Evolutionary conservation across 1,140 invertebrate genomes (phyloP).

Genomic region (Forficula auricularia): DNA sequence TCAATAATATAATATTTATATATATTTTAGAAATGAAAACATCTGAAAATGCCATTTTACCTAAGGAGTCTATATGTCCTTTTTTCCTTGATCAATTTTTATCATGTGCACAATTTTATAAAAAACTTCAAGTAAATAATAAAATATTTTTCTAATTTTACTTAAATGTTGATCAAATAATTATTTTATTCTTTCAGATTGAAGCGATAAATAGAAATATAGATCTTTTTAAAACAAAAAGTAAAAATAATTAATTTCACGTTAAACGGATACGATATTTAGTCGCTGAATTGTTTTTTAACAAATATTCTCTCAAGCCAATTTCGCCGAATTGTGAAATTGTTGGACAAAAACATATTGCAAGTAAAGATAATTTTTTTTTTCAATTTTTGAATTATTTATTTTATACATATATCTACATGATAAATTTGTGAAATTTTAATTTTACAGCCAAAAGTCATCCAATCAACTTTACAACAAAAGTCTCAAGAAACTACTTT

Average conservation of each 20-base stretch:
- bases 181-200: conserved; percentile 28
- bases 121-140: conserved; percentile 36
- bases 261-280: conserved; percentile 28
- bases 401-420: too few species aligned
- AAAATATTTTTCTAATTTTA: conserved; percentile 1
- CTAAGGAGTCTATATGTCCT: conserved; percentile 37
- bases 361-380: conserved; percentile 15
- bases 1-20: background rate
- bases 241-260: conserved; percentile 28
- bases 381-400: too few species aligned
- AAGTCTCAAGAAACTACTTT: conserved; percentile 19
- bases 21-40: conserved; percentile 16
- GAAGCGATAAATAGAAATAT: conserved; percentile 3
- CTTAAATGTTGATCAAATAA: background rate
- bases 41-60: conserved; percentile 35
- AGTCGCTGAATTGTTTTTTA: conserved; percentile 30
- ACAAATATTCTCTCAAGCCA: conserved; percentile 30
- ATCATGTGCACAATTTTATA: conserved; percentile 42
- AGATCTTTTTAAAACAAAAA: conserved; percentile 29
- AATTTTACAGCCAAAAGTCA: conserved; percentile 9
- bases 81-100: conserved; percentile 50
- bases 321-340: conserved; percentile 30
- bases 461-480: conserved; percentile 3
- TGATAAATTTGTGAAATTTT: too few species aligned
- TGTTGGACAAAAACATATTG: conserved; percentile 28